A percentile compares a stretch with the other conserved stretches of the same genome.
phyloP scores from a whole-genome alignment of 2,888 invertebrate species.

The Lathronympha strigana region DNA sequence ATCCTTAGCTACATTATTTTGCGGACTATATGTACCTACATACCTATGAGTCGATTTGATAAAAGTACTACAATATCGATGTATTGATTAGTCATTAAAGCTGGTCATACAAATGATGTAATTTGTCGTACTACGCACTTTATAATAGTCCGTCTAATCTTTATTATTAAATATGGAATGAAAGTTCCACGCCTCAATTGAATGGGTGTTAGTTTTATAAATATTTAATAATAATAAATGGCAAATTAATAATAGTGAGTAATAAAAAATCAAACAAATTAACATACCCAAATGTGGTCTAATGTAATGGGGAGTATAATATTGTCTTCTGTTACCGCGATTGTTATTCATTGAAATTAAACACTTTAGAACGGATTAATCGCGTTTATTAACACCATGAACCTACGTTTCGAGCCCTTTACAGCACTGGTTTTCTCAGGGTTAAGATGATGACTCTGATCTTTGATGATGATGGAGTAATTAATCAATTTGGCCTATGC shows the following conservation, averaged over 20 bases:
- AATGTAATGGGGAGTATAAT: too few relatives aligned
- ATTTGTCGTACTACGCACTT: not conserved
- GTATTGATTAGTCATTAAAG: conserved; percentile 19
- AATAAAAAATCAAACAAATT: too few relatives aligned
- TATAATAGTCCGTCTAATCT: conserved; percentile 14
- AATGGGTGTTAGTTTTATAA: conserved; percentile 2
- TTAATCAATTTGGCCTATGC: too few relatives aligned
- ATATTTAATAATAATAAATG: not conserved
- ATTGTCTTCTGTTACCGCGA: too few relatives aligned
- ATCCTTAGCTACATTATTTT: not conserved
- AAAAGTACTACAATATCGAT: conserved; percentile 1
- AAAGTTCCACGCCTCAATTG: conserved; percentile 3
- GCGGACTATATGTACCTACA: not conserved
- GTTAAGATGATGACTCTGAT: too few relatives aligned
- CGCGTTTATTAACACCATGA: too few relatives aligned
- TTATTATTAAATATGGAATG: conserved; percentile 7
- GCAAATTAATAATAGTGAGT: not conserved
- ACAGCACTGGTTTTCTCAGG: too few relatives aligned
- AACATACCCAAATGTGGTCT: too few relatives aligned
- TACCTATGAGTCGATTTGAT: not conserved
- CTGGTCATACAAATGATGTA: conserved; percentile 20
- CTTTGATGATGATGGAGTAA: too few relatives aligned
- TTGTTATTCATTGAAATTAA: too few relatives aligned
- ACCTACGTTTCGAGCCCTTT: too few relatives aligned
- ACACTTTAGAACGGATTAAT: too few relatives aligned